phyloP scores from a whole-genome alignment of 2,797 vertebrate genomes.

The Rhinichthys osculus region DNA sequence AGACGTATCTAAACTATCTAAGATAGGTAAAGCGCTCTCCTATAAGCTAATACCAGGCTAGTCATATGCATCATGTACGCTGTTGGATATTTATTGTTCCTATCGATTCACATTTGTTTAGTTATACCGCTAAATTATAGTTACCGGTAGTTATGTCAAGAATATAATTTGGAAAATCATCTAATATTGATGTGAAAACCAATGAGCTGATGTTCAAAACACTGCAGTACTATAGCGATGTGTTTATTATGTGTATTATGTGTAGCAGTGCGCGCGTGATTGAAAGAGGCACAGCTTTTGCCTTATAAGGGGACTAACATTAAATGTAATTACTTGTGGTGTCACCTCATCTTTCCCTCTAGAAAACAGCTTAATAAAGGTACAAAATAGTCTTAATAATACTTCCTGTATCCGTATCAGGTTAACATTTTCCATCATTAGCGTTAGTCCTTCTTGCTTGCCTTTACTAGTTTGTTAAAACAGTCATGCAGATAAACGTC shows the following conservation, averaged over 20 bases:
- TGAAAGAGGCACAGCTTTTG: not conserved
- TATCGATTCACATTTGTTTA: not conserved
- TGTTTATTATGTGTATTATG: not conserved
- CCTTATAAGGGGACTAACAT: not conserved
- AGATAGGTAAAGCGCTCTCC: slow-evolving; percentile 38
- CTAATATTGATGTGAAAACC: not conserved
- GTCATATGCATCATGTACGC: not conserved
- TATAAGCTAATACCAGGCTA: not conserved
- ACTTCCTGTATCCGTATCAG: not conserved
- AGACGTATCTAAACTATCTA: slow-evolving; percentile 13
- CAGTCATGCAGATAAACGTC: not conserved
- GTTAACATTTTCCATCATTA: not conserved
- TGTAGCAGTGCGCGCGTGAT: not conserved
- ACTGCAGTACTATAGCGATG: not conserved
- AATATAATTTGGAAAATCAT: not conserved
- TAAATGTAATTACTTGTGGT: not conserved
- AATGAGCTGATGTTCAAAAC: not conserved
- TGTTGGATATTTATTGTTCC: not conserved
- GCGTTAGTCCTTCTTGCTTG: not conserved
- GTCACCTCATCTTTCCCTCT: not conserved
- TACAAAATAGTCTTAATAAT: not conserved
- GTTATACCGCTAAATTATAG: too few species aligned
- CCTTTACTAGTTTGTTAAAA: not conserved
- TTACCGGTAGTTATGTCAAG: too few species aligned
- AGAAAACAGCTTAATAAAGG: not conserved